Base-by-base conservation (phyloP, 2,888 invertebrate species). In the Cantharis rufa region DNA sequence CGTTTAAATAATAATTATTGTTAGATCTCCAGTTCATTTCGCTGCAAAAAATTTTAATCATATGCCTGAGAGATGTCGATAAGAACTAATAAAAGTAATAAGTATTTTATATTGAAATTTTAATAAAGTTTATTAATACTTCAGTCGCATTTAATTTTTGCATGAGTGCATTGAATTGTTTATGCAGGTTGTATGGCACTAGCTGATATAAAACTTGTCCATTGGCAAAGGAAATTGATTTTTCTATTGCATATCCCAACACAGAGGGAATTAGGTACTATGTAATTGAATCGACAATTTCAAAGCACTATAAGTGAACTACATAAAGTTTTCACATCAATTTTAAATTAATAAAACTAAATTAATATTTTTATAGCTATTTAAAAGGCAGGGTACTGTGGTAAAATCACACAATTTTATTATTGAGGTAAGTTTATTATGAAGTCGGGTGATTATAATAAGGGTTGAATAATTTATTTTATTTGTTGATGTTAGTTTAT, bases 151-250 rank as follows among this genome's bases (percentile, higher is more conserved):
- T 76, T 77, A 63, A 77, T 62, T 77, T 77, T 70, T 75, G 72
- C 70, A 75, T 32, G 78, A 75, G 75, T 75, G 72, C 48, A 75
- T 72, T 48, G 70, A 66, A 75, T 77, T 75, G 77, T 77, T 71
- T 74, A 28, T 77, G 28, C 62, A 69, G 63, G 21, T 27, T 71
- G 69, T 71, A 69, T 74, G 74, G 73, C 32, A 73, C 66, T 11
- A 24, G 16, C 15, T 27, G 76, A 72, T 76, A 76, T 76, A 63
- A 69, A 72, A 72, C 69, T 62, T 28, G 32, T 72, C 63, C 61
- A 62, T 69, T 72, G 69, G 48, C n/a, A 69, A 18, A 66, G 70
- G 77, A 70, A 73, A 77, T 77, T 74, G 74, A 77, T 74, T 78
- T 72, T 72, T 77, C 62, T 24, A 62, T 68, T 48, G 21, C 64